phyloP scores from a whole-genome alignment of 2,113 vertebrate genomes.

The Grus americana region DNA sequence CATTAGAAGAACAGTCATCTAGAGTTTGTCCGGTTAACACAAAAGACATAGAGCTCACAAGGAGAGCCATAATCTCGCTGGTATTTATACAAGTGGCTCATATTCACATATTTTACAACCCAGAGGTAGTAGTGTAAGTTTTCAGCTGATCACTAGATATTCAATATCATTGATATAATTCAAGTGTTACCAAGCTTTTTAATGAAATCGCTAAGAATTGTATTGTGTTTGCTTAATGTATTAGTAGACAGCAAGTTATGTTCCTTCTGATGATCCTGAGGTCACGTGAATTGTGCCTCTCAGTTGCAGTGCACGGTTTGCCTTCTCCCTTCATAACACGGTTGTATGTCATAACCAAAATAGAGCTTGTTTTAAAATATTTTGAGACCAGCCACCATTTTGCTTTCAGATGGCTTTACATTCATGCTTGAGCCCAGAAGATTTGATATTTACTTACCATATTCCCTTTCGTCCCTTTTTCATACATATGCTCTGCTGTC shows the following conservation, averaged over 20 bases:
- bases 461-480: background rate
- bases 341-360: background rate
- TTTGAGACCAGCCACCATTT: background rate
- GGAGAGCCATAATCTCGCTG: background rate
- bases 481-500: background rate
- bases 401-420: background rate
- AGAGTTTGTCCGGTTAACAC: background rate
- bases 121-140: fast-evolving
- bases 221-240: background rate
- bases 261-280: background rate
- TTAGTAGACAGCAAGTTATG: background rate
- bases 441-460: background rate
- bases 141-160: background rate
- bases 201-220: background rate
- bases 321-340: background rate
- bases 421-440: background rate
- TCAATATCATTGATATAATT: background rate
- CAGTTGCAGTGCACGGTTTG: background rate
- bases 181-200: background rate
- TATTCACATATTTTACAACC: background rate
- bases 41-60: background rate
- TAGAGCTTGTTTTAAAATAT: background rate
- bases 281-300: background rate
- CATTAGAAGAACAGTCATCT: background rate
- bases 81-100: background rate